Evolutionary conservation across 2,797 vertebrate genomes (phyloP).

Genomic region (Calcarius lapponicus): DNA sequence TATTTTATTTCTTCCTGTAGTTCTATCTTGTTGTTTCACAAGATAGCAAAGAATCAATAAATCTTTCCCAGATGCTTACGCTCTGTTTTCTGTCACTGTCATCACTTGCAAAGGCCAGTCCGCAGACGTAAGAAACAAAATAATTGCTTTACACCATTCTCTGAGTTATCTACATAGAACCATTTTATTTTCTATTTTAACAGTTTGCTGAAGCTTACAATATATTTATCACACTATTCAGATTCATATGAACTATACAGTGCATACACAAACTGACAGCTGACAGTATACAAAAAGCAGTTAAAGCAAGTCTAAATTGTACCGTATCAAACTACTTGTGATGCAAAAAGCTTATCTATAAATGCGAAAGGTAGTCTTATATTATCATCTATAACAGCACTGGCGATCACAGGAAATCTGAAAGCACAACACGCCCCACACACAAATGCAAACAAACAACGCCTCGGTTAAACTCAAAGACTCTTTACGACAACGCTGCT

Average conservation of each 20-base stretch:
- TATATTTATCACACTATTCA: background rate
- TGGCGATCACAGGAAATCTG: background rate
- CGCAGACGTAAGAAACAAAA: background rate
- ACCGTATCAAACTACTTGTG: background rate
- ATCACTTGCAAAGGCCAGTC: background rate
- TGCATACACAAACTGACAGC: background rate
- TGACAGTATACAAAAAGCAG: background rate
- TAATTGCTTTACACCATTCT: background rate
- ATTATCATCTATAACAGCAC: background rate
- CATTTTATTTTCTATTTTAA: background rate
- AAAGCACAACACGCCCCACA: background rate
- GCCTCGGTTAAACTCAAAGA: background rate
- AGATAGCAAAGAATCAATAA: background rate
- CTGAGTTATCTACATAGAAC: background rate
- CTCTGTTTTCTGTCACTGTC: background rate
- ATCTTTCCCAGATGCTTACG: background rate
- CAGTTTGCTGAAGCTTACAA: background rate
- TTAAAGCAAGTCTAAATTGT: background rate
- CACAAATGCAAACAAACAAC: background rate
- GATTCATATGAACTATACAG: background rate
- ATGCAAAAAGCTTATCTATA: background rate
- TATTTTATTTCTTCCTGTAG: background rate
- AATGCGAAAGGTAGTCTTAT: background rate
- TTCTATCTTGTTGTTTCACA: background rate
- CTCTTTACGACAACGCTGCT: no score